These are phyloP conservation scores for Cephus pygmeus DNA, from an alignment of 2,888 invertebrate genomes.

Conservation along the genomic window DNA sequence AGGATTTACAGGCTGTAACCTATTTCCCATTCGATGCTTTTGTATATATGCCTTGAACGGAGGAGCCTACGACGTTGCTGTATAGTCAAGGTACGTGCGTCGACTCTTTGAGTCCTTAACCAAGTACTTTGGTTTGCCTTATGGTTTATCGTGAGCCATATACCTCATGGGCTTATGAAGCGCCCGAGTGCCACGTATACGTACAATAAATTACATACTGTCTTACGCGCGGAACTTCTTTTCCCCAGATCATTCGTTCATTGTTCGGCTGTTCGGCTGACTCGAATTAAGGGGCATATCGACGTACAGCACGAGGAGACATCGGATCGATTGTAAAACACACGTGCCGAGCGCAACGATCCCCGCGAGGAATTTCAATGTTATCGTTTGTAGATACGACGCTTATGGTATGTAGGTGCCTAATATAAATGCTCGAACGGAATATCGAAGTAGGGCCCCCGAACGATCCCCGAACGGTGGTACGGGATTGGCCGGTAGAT, in stretches of 20 bases:
- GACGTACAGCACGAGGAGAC: not conserved
- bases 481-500: not conserved
- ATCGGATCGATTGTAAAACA: conserved; percentile 26
- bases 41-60: not conserved
- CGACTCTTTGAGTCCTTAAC: not conserved
- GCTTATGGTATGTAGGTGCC: conserved; percentile 6
- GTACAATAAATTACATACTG: not conserved
- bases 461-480: not conserved
- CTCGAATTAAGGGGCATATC: not conserved
- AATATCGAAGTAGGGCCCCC: conserved; percentile 1
- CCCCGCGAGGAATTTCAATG: conserved; percentile 41
- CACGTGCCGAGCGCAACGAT: conserved; percentile 45
- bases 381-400: conserved; percentile 6
- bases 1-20: conserved; percentile 23
- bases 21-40: conserved; percentile 23
- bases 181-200: not conserved
- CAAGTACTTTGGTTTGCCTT: not conserved
- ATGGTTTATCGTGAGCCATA: not conserved
- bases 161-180: not conserved
- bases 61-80: not conserved
- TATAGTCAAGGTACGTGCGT: not conserved
- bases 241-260: not conserved
- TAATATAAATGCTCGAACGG: not conserved
- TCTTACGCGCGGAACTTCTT: not conserved
- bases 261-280: not conserved